A percentile compares a stretch with the other conserved stretches of the same genome.
Evolutionary conservation across 2,888 invertebrate genomes (phyloP).

Genomic region (Lomographa bimaculata): DNA sequence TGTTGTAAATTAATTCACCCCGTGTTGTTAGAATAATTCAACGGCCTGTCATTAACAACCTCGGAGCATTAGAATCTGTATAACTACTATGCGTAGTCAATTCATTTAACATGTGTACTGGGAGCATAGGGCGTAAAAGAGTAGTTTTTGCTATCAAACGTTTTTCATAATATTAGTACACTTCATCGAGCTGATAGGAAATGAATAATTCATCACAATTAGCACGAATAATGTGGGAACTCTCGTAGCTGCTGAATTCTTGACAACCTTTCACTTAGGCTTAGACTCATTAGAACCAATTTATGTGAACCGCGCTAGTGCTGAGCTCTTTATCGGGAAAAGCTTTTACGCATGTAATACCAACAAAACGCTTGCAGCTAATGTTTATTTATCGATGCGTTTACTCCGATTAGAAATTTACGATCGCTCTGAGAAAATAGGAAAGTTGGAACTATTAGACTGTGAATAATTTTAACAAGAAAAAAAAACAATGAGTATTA

Average conservation of each 20-base stretch:
- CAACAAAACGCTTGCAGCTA: conserved; percentile 35
- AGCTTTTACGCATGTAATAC: conserved; percentile 41
- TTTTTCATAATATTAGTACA: conserved; percentile 39
- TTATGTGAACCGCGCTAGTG: conserved; percentile 48
- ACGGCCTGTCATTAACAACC: conserved; percentile 10
- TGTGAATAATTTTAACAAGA: conserved; percentile 65
- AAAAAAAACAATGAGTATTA: conserved; percentile 56
- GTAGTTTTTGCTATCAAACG: conserved; percentile 47
- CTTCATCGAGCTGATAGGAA: conserved; percentile 55
- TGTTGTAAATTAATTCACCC: conserved; percentile 29
- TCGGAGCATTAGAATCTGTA: conserved; percentile 27
- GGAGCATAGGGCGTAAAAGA: conserved; percentile 53
- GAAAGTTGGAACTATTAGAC: conserved; percentile 69
- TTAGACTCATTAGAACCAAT: conserved; percentile 58
- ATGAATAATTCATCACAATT: conserved; percentile 67
- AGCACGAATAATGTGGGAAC: conserved; percentile 71
- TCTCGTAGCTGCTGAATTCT: conserved; percentile 49
- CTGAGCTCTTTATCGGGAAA: conserved; percentile 41
- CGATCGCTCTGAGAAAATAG: conserved; percentile 56
- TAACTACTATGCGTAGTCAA: conserved; percentile 39
- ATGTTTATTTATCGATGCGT: conserved; percentile 49
- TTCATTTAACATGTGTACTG: conserved; percentile 38
- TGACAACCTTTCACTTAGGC: conserved; percentile 58
- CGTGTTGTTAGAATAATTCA: conserved; percentile 27
- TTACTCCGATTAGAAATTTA: conserved; percentile 52